phyloP scores from a whole-genome alignment of 2,797 vertebrate genomes.

The Chaunax sp. region DNA sequence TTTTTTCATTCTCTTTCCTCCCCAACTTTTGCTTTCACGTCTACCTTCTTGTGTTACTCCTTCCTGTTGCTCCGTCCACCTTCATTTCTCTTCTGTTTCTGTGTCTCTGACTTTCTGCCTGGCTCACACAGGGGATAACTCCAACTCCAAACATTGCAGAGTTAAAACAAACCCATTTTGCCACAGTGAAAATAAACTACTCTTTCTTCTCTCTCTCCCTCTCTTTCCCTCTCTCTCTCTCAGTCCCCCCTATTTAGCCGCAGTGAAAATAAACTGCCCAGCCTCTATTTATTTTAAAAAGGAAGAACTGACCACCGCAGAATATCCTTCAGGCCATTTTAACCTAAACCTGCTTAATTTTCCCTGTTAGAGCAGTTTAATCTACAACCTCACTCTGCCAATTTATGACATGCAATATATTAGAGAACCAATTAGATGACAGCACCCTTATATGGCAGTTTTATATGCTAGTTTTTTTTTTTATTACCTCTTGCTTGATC shows the following conservation, averaged over 20 bases:
- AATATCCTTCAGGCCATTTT: conserved; percentile 69
- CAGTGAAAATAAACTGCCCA: conserved; percentile 74
- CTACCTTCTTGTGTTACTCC: conserved; percentile 63
- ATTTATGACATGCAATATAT: conserved; percentile 42
- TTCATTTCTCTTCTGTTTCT: conserved; percentile 39
- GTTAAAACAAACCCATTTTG: conserved; percentile 77
- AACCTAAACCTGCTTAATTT: conserved; percentile 69
- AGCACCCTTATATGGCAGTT: conserved; percentile 1
- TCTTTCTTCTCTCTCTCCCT: conserved; percentile 27
- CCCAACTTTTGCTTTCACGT: conserved; percentile 47
- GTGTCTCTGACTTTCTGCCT: conserved; percentile 34
- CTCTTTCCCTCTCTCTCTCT: conserved; percentile 15
- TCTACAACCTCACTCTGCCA: conserved; percentile 45
- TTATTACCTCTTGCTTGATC: conserved; percentile 2
- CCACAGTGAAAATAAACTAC: conserved; percentile 77
- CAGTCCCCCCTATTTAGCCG: conserved; percentile 56
- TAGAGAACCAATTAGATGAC: conserved; percentile 28
- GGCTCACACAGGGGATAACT: conserved; percentile 63
- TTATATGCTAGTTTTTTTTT: neutral
- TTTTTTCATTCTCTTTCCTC: conserved; percentile 16
- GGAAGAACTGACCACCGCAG: conserved; percentile 71
- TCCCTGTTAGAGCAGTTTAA: conserved; percentile 53
- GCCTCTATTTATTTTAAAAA: conserved; percentile 79
- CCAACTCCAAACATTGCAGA: conserved; percentile 65
- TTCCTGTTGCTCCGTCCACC: conserved; percentile 53